Conservation (phyloP, 2,888 invertebrate species). For the Liopterus haemorrhoidalis region DNA sequence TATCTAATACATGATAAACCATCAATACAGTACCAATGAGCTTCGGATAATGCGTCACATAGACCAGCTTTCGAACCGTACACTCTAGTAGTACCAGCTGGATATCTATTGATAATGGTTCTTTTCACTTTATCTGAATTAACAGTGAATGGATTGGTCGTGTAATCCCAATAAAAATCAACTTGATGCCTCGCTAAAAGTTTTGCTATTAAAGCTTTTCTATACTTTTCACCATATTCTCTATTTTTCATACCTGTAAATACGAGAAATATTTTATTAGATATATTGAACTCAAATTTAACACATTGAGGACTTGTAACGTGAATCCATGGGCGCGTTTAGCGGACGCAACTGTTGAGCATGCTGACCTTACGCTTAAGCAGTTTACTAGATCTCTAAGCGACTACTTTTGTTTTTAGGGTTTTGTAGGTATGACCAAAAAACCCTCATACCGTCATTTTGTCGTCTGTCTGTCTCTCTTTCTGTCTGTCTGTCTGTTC, state of each 20-base stretch:
- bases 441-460: no score
- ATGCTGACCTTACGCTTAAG: no score
- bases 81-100: conserved; percentile 39
- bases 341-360: no score
- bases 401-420: no score
- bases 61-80: conserved; percentile 51
- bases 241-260: conserved; percentile 40
- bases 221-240: conserved; percentile 36
- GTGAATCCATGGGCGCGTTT: no score
- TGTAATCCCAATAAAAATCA: conserved; percentile 66
- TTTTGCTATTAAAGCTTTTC: conserved; percentile 51
- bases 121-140: conserved; percentile 39
- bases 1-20: conserved; percentile 59
- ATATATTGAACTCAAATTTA: conserved; percentile 28
- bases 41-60: conserved; percentile 53
- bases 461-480: no score
- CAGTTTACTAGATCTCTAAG: no score
- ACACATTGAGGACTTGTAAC: no score
- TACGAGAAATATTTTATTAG: conserved; percentile 40
- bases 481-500: no score
- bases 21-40: conserved; percentile 57
- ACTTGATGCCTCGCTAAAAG: conserved; percentile 58
- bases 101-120: conserved; percentile 42
- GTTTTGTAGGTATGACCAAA: no score
- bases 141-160: conserved; percentile 39